A percentile compares a stretch with the other conserved stretches of the same genome.
phyloP scores from a whole-genome alignment of 2,113 vertebrate species.

The Sprattus sprattus region DNA sequence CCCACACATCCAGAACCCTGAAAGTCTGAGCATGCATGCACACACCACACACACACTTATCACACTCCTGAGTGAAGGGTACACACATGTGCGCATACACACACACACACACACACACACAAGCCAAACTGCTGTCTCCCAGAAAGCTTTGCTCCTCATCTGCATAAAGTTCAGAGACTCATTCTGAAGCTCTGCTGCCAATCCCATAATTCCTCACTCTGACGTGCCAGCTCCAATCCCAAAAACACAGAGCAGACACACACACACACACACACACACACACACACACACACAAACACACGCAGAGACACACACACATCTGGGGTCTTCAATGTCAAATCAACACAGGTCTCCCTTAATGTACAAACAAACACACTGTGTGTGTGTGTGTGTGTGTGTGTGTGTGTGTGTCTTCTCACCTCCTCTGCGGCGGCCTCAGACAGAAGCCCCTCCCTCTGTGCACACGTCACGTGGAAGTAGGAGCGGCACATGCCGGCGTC shows the following conservation, averaged over 20 bases:
- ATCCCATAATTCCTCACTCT: background rate
- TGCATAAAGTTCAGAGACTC: background rate
- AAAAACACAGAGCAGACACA: no score
- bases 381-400: background rate
- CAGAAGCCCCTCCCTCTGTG: conserved; percentile 94
- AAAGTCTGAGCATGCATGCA: background rate
- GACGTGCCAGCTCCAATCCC: no score
- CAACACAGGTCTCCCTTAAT: no score
- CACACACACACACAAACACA: no score
- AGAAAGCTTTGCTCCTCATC: background rate
- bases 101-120: conserved; percentile 9
- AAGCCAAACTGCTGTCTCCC: background rate
- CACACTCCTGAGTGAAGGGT: no score
- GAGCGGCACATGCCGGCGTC: conserved; percentile 98
- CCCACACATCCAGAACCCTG: background rate
- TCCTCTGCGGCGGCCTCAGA: conserved; percentile 98
- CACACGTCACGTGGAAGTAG: conserved; percentile 97
- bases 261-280: no score
- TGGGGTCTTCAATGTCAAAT: no score
- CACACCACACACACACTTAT: background rate
- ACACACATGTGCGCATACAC: background rate
- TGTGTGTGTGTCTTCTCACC: conserved; percentile 64
- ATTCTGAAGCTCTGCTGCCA: background rate
- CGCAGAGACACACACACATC: no score
- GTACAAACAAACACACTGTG: no score